These are phyloP conservation scores for Agrilus cyanescens DNA, from an alignment of 2,888 invertebrate genomes.

Conservation along the genomic window DNA sequence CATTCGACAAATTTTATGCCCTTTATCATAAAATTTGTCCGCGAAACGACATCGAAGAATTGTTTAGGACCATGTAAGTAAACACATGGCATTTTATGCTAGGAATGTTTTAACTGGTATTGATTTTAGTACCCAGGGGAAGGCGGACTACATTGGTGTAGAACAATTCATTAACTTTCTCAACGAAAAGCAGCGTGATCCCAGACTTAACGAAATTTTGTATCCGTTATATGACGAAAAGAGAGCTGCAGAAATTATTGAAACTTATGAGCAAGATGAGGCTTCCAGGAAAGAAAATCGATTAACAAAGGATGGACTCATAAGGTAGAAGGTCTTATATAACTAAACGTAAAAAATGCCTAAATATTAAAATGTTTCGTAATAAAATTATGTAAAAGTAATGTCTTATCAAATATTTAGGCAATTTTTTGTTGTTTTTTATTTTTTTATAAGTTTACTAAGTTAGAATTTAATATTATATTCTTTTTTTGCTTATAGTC, in stretches of 20 bases:
- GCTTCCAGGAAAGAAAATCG: slow-evolving; percentile 58
- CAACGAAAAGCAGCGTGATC: slow-evolving; percentile 96
- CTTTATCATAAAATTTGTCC: slow-evolving; percentile 99
- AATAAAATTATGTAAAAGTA: no score
- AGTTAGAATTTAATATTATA: no score
- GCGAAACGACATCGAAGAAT: slow-evolving; percentile 94
- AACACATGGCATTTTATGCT: slow-evolving; percentile 8
- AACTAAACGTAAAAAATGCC: no score
- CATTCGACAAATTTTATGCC: slow-evolving; percentile 97
- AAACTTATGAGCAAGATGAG: slow-evolving; percentile 80
- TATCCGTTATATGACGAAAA: slow-evolving; percentile 95
- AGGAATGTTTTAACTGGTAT: slow-evolving; percentile 1
- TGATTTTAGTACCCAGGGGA: slow-evolving; percentile 69
- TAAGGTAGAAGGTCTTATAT: slow-evolving; percentile 42
- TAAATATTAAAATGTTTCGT: no score
- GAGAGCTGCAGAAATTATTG: slow-evolving; percentile 84
- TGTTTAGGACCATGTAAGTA: slow-evolving; percentile 93
- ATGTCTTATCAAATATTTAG: no score
- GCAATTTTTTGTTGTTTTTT: no score
- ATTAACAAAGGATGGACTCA: slow-evolving; percentile 89
- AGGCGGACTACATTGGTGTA: slow-evolving; percentile 74
- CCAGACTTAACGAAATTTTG: slow-evolving; percentile 94
- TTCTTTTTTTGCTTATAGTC: no score
- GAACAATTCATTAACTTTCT: slow-evolving; percentile 85
- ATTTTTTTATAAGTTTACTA: no score